A percentile compares a stretch with the other conserved stretches of the same genome.
Evolutionary conservation across 2,797 vertebrate species (phyloP).

Genomic region (Otus scops): DNA sequence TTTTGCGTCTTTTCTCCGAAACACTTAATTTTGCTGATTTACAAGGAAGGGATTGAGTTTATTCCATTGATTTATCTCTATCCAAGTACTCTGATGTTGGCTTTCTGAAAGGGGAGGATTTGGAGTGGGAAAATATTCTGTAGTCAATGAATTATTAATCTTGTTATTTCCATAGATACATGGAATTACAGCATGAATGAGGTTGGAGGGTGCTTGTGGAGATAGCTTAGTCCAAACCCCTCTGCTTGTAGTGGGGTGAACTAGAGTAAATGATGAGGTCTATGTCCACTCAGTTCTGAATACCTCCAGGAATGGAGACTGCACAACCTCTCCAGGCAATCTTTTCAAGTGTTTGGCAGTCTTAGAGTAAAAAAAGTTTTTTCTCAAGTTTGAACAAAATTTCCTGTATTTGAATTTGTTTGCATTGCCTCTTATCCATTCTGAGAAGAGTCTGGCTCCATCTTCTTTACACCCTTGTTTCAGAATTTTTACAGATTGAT

Average conservation of each 20-base stretch:
- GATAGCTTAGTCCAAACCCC: neutral
- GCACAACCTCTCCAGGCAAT: neutral
- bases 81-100: neutral
- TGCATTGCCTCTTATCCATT: neutral
- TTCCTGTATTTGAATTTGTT: neutral
- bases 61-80: neutral
- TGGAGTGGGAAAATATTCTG: neutral
- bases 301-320: neutral
- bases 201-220: accelerated
- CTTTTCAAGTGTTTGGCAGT: neutral
- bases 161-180: neutral
- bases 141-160: neutral
- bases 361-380: neutral
- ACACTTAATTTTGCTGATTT: neutral
- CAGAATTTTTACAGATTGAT: neutral
- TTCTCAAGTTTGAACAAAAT: neutral
- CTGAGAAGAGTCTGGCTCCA: neutral
- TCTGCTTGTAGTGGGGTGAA: neutral
- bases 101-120: neutral
- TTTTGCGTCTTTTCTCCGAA: neutral
- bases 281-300: neutral
- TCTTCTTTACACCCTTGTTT: neutral
- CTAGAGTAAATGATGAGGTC: accelerated
- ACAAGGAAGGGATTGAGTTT: neutral
- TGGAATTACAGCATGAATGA: neutral